A percentile compares a stretch with the other conserved stretches of the same genome.
phyloP scores from a whole-genome alignment of 2,113 vertebrate genomes.

The Donacobius atricapilla region DNA sequence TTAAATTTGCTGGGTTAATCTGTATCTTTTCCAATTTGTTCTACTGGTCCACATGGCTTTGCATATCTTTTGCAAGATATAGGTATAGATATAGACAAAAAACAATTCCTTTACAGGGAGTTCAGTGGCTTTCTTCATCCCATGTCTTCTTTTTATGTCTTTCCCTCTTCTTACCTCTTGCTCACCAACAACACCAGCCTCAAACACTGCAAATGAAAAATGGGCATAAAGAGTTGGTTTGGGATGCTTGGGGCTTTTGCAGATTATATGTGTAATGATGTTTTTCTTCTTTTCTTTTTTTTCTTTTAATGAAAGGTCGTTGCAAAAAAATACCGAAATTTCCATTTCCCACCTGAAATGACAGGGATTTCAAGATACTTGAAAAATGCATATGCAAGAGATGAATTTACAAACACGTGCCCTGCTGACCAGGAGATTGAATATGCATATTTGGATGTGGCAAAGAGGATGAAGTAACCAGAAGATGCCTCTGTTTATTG shows the following conservation, averaged over 20 bases:
- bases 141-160: neutral
- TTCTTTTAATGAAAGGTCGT: slow-evolving; percentile 79
- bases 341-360: slow-evolving; percentile 91
- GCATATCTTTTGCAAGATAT: neutral
- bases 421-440: slow-evolving; percentile 91
- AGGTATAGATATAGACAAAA: neutral
- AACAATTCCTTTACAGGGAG: neutral
- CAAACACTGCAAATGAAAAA: neutral
- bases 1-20: neutral
- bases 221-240: neutral
- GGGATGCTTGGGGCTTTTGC: neutral
- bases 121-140: neutral
- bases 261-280: neutral
- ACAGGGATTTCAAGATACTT: slow-evolving; percentile 88
- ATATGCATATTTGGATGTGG: slow-evolving; percentile 86
- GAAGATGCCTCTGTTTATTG: neutral
- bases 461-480: slow-evolving; percentile 83
- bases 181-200: neutral
- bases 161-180: neutral
- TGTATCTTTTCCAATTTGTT: neutral
- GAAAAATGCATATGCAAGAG: slow-evolving; percentile 84
- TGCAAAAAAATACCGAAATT: slow-evolving; percentile 90
- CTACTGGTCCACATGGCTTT: neutral
- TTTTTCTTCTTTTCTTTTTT: neutral
- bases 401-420: slow-evolving; percentile 94